phyloP scores from a whole-genome alignment of 2,888 invertebrate species.

The Diogma glabrata region DNA sequence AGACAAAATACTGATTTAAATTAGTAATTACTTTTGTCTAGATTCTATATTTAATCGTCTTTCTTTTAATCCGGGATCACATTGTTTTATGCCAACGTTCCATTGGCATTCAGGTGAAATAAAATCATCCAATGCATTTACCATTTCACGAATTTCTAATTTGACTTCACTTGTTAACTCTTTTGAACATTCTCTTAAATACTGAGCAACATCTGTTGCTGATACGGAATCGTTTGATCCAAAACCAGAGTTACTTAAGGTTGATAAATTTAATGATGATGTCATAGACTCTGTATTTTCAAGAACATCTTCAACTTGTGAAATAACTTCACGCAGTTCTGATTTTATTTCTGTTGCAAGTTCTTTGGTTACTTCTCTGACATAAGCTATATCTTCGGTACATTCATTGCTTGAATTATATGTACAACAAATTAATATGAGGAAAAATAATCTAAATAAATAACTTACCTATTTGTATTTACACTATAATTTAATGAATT shows the following conservation, averaged over 20 bases:
- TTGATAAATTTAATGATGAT: conserved; percentile 20
- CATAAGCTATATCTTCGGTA: conserved; percentile 57
- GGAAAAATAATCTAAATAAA: conserved; percentile 40
- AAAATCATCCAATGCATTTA: conserved; percentile 60
- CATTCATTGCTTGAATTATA: neutral
- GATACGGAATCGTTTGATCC: conserved; percentile 48
- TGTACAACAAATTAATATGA: conserved; percentile 13
- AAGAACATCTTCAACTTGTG: conserved; percentile 65
- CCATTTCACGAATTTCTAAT: conserved; percentile 62
- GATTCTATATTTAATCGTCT: no score
- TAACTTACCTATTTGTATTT: neutral
- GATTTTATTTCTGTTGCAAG: conserved; percentile 71
- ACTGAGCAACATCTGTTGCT: conserved; percentile 63
- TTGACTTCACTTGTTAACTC: conserved; percentile 72
- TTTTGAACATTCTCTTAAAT: conserved; percentile 63
- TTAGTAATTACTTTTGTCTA: no score
- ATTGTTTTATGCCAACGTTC: no score
- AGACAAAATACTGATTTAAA: no score
- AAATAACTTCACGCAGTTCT: conserved; percentile 68
- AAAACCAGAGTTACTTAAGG: conserved; percentile 8
- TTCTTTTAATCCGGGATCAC: neutral
- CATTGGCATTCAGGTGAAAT: conserved; percentile 39
- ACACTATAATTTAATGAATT: neutral
- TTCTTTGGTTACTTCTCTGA: conserved; percentile 66
- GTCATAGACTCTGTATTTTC: conserved; percentile 52